These are phyloP conservation scores for Cheilosia vernalis DNA, from an alignment of 2,888 invertebrate genomes.

Conservation along the genomic window DNA sequence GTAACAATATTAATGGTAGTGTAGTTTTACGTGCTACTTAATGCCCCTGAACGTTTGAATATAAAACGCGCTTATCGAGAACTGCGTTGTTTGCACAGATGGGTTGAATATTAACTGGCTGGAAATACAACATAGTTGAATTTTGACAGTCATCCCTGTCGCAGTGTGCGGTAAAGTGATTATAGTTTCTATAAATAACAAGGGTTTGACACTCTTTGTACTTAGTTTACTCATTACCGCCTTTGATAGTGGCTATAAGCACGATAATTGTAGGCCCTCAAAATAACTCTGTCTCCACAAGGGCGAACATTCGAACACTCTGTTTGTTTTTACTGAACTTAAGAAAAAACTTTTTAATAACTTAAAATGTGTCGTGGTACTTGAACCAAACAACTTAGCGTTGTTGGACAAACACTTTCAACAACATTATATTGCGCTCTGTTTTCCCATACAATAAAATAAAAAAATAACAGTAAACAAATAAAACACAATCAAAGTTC, in stretches of 20 bases:
- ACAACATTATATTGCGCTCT: no score
- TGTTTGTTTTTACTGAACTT: no score
- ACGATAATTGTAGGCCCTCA: no score
- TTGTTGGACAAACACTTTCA: no score
- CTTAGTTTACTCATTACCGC: background rate
- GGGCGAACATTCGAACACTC: no score
- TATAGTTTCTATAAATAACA: constrained; percentile 16
- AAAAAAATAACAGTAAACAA: background rate
- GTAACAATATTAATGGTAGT: constrained; percentile 11
- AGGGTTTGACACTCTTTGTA: constrained; percentile 16
- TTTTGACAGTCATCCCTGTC: no score
- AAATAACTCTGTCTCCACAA: no score
- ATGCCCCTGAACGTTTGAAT: constrained; percentile 17
- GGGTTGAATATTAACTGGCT: constrained; percentile 10
- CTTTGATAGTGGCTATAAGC: no score
- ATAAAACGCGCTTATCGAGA: constrained; percentile 18
- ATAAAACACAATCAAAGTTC: constrained; percentile 13
- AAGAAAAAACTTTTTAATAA: no score
- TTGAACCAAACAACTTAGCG: no score
- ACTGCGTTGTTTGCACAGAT: constrained; percentile 35
- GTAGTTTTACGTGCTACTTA: background rate
- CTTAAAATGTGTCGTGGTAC: no score
- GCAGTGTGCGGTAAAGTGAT: background rate
- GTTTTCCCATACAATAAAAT: background rate
- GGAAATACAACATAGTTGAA: background rate